A percentile compares a stretch with the other conserved stretches of the same genome.
Conservation (phyloP, 1,140 invertebrate genomes). For the Nephila pilipes region DNA sequence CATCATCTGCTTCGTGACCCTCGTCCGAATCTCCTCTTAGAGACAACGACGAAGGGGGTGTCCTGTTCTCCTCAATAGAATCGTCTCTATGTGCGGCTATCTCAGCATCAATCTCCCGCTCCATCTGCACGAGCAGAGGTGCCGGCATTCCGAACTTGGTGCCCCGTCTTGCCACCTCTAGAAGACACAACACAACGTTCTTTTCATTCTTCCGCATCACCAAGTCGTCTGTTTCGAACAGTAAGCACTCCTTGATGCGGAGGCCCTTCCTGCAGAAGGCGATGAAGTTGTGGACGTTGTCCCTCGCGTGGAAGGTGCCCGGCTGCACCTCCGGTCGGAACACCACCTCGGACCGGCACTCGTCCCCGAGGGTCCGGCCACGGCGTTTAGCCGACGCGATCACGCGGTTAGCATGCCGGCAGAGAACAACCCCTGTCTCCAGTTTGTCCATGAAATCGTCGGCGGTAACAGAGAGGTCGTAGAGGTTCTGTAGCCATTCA, state of each 20-base stretch:
- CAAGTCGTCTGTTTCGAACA: slow-evolving; percentile 97
- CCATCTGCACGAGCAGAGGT: slow-evolving; percentile 96
- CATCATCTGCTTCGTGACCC: slow-evolving; percentile 70
- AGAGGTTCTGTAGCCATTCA: slow-evolving; percentile 94
- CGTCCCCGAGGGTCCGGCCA: slow-evolving; percentile 52
- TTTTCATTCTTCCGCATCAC: slow-evolving; percentile 97
- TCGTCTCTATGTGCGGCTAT: slow-evolving; percentile 87
- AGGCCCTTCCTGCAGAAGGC: slow-evolving; percentile 90
- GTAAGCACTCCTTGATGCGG: slow-evolving; percentile 93
- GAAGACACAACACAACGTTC: slow-evolving; percentile 94
- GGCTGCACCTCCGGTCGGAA: slow-evolving; percentile 82
- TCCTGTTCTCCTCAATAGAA: background rate
- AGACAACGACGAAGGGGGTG: slow-evolving; percentile 67
- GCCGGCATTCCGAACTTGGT: slow-evolving; percentile 93
- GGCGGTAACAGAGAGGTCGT: slow-evolving; percentile 88
- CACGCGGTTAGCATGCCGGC: slow-evolving; percentile 95
- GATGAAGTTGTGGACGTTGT: slow-evolving; percentile 98
- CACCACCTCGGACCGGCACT: slow-evolving; percentile 70
- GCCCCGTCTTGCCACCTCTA: slow-evolving; percentile 94
- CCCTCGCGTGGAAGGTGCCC: slow-evolving; percentile 95
- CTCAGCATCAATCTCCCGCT: slow-evolving; percentile 96
- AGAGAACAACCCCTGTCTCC: slow-evolving; percentile 94
- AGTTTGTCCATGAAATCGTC: slow-evolving; percentile 95
- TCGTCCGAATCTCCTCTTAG: slow-evolving; percentile 54
- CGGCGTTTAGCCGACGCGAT: slow-evolving; percentile 89